Evolutionary conservation across 2,113 vertebrate genomes (phyloP).

Genomic region (Actenoides lindsayi): DNA sequence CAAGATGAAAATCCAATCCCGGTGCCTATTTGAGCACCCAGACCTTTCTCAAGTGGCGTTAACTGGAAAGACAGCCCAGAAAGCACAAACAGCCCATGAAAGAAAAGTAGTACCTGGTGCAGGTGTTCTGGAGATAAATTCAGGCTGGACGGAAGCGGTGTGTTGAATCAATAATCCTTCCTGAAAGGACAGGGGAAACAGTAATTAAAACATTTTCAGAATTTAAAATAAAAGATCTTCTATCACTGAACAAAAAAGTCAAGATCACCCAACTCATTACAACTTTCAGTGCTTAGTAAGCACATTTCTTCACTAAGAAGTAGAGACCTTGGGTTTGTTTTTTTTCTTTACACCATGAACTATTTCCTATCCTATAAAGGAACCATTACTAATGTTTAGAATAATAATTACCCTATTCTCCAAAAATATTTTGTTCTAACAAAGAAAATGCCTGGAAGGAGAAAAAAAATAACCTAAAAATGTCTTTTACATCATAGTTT

Average conservation of each 20-base stretch:
- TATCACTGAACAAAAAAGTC: background rate
- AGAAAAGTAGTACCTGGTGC: background rate
- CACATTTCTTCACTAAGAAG: background rate
- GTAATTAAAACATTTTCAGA: background rate
- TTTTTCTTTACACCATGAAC: background rate
- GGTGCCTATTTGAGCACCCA: background rate
- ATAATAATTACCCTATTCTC: background rate
- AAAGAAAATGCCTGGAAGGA: background rate
- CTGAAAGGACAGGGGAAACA: background rate
- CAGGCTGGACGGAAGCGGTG: background rate
- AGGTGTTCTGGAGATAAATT: background rate
- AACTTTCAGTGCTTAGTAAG: background rate
- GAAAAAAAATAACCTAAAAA: no score
- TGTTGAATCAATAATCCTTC: background rate
- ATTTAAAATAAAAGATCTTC: background rate
- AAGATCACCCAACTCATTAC: background rate
- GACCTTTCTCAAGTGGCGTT: accelerated
- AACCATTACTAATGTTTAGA: background rate
- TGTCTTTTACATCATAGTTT: no score
- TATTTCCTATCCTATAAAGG: background rate
- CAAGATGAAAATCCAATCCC: background rate
- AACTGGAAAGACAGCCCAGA: background rate
- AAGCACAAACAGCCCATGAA: background rate
- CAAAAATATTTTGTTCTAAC: background rate
- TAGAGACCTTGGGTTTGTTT: background rate